These are phyloP conservation scores for Enteromius trimaculatus DNA, from an alignment of 2,797 vertebrate species.

Conservation along the genomic window DNA sequence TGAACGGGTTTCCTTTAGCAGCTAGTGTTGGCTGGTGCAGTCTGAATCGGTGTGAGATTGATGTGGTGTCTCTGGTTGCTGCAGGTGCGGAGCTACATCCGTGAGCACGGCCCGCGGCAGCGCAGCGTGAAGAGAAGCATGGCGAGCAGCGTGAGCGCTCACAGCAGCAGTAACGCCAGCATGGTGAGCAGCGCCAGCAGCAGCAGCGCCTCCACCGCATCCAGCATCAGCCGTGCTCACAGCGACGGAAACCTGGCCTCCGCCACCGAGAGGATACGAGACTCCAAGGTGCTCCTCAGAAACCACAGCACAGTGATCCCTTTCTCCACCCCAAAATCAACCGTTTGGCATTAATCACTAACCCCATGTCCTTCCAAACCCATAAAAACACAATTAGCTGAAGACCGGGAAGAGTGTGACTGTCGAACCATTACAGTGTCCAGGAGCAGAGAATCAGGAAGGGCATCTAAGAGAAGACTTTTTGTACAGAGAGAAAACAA, in stretches of 20 bases:
- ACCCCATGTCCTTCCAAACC: no score
- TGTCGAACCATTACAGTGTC: no score
- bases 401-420: no score
- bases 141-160: slow-evolving; percentile 88
- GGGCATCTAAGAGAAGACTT: no score
- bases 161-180: slow-evolving; percentile 95
- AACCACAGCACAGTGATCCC: neutral
- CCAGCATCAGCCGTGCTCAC: slow-evolving; percentile 96
- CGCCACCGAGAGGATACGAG: slow-evolving; percentile 95
- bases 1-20: no score
- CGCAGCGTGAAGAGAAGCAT: slow-evolving; percentile 88
- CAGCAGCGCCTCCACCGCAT: slow-evolving; percentile 82
- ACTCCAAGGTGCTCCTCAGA: slow-evolving; percentile 86
- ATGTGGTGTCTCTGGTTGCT: neutral
- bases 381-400: no score
- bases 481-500: no score
- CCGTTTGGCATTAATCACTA: no score
- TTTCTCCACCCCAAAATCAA: no score
- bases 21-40: neutral
- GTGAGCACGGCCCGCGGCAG: slow-evolving; percentile 92
- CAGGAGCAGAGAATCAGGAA: no score
- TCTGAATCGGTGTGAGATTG: no score
- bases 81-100: slow-evolving; percentile 96
- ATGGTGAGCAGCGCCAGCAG: slow-evolving; percentile 95
- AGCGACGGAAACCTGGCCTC: slow-evolving; percentile 97